Percentiles rank a stretch among this genome's conserved stretches.
phyloP scores from a whole-genome alignment of 2,113 vertebrate species.

The Columba janthina region DNA sequence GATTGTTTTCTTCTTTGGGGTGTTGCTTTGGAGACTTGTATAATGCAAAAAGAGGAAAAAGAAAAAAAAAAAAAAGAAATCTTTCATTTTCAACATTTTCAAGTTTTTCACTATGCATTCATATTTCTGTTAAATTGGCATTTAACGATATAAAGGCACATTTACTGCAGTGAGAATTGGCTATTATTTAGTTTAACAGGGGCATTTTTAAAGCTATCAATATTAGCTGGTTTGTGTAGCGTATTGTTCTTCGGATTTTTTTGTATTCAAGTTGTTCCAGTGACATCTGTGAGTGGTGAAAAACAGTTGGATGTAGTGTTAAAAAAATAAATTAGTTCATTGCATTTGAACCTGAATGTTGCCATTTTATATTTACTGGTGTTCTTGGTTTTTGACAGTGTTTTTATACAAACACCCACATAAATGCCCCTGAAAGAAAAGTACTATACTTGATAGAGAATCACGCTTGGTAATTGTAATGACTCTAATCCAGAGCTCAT shows the following conservation, averaged over 20 bases:
- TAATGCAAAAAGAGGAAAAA: too few relatives aligned
- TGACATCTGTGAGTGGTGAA: slow-evolving; percentile 44
- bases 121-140: slow-evolving; percentile 5
- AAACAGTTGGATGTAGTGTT: slow-evolving; percentile 39
- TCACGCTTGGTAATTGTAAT: slow-evolving; percentile 24
- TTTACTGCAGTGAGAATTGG: neutral
- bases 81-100: neutral
- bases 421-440: slow-evolving; percentile 40
- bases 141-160: slow-evolving; percentile 36
- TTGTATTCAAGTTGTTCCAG: slow-evolving; percentile 10
- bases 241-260: slow-evolving; percentile 22
- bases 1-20: neutral
- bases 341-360: slow-evolving; percentile 52
- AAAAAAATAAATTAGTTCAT: slow-evolving; percentile 64
- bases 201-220: slow-evolving; percentile 21
- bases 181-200: slow-evolving; percentile 50
- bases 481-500: slow-evolving; percentile 30
- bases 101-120: neutral
- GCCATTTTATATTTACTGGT: slow-evolving; percentile 41
- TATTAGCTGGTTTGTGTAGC: slow-evolving; percentile 17
- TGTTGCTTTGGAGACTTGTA: neutral
- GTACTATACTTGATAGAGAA: slow-evolving; percentile 30
- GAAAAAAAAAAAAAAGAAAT: neutral
- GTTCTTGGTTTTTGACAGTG: slow-evolving; percentile 46
- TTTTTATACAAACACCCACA: slow-evolving; percentile 60